phyloP scores from a whole-genome alignment of 2,797 vertebrate genomes.

The Dryobates pubescens region DNA sequence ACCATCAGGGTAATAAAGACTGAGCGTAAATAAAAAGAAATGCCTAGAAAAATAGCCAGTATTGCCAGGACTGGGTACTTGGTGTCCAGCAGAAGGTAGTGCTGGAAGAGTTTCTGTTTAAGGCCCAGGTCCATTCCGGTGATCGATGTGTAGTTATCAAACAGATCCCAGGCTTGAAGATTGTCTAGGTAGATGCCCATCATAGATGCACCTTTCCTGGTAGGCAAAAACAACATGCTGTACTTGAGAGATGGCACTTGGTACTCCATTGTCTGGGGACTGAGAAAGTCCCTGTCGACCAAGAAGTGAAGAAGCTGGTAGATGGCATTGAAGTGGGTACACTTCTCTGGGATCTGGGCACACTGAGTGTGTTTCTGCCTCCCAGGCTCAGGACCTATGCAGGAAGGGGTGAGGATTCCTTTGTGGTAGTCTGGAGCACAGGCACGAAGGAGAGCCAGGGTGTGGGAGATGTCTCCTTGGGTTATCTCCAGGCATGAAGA shows the following conservation, averaged over 20 bases:
- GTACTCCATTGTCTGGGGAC: constrained; percentile 93
- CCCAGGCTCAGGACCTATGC: constrained; percentile 72
- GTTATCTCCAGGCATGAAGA: constrained; percentile 93
- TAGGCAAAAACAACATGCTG: constrained; percentile 92
- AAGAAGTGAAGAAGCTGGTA: constrained; percentile 96
- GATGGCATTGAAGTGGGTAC: constrained; percentile 85
- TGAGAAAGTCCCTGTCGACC: constrained; percentile 95
- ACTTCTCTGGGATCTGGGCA: constrained; percentile 87
- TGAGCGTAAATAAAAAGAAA: constrained; percentile 91
- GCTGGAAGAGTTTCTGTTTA: constrained; percentile 92
- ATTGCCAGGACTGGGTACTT: constrained; percentile 91
- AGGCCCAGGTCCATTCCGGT: constrained; percentile 97
- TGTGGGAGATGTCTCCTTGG: constrained; percentile 87
- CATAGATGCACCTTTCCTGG: constrained; percentile 89
- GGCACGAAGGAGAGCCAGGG: constrained; percentile 88
- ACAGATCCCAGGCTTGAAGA: constrained; percentile 86
- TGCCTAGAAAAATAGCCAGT: constrained; percentile 87
- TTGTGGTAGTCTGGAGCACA: constrained; percentile 93
- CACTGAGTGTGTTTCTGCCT: constrained; percentile 85
- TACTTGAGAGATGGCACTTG: constrained; percentile 97
- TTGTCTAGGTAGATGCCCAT: constrained; percentile 93
- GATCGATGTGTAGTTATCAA: constrained; percentile 90
- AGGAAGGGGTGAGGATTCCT: constrained; percentile 86
- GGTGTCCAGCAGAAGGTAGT: constrained; percentile 91
- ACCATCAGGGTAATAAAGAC: constrained; percentile 90